Percentiles rank a stretch among this genome's conserved stretches.
These are phyloP conservation scores for Prunella himalayana DNA, from an alignment of 2,113 vertebrate species.

Conservation along the genomic window DNA sequence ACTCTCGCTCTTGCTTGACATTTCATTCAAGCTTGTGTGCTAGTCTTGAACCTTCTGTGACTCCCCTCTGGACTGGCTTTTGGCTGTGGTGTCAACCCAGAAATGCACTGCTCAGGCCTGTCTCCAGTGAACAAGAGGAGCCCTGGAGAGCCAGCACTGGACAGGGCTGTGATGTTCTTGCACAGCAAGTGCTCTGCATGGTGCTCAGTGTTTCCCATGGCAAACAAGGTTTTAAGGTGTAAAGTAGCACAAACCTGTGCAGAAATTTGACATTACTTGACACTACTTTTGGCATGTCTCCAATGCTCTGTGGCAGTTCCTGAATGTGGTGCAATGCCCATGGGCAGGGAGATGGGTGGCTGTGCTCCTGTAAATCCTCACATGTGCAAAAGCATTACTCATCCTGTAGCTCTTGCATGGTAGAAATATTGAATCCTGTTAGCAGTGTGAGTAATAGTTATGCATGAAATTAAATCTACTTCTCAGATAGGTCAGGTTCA, in stretches of 20 bases:
- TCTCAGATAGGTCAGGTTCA: background rate
- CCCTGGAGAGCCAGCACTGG: background rate
- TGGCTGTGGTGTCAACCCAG: background rate
- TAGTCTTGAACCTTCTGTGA: background rate
- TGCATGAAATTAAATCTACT: background rate
- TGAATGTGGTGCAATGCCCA: background rate
- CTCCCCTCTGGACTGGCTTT: background rate
- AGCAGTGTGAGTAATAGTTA: background rate
- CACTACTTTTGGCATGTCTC: background rate
- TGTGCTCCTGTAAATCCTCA: background rate
- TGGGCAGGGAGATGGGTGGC: background rate
- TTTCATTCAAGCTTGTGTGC: background rate
- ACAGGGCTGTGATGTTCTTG: background rate
- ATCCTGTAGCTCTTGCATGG: background rate
- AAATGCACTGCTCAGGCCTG: background rate
- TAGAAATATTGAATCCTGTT: slow-evolving; percentile 13
- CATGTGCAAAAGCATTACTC: background rate
- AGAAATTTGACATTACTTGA: background rate
- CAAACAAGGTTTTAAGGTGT: background rate
- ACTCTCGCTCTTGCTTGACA: background rate
- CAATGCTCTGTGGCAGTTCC: background rate
- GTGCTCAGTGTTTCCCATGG: background rate
- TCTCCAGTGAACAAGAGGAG: background rate
- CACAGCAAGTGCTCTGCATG: background rate
- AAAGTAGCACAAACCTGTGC: background rate